Evolutionary conservation across 2,888 invertebrate species (phyloP), one percentile per base, ranked within the genome.

Genomic region (Capitulum mitella): DNA sequence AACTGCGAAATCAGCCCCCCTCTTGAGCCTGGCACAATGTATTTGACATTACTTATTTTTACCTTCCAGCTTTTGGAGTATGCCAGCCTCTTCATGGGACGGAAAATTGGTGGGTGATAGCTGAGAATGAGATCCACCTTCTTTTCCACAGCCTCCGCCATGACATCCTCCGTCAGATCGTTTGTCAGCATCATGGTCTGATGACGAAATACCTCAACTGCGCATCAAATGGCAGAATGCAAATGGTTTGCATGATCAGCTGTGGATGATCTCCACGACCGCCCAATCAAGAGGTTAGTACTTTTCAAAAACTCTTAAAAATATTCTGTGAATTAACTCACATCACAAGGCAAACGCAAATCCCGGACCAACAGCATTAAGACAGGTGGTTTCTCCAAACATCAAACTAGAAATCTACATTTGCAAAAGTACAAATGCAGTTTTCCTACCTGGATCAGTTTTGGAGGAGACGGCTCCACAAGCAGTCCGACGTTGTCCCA

Each of bases 401-500:
- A n/a, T n/a, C n/a, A n/a, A n/a, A n/a, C n/a, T n/a, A n/a, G n/a
- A n/a, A n/a, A n/a, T n/a, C n/a, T n/a, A n/a, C n/a, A n/a, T n/a
- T n/a, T n/a, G n/a, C n/a, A n/a, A n/a, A n/a, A n/a, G n/a, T n/a
- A n/a, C n/a, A n/a, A n/a, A n/a, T n/a, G n/a, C n/a, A n/a, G n/a
- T n/a, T n/a, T n/a, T n/a, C 85, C 5, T 40, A 70, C 79, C 78
- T 48, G 80, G 79, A 78, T 79, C 16, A 75, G 37, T 37, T 70
- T 70, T 19, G 70, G 78, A 43, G 89, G 87, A 43, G 85, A 83
- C 0, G 97, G 96, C 84, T 97, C 94, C 22, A 97, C 89, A 43
- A 98, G 87, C 2, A 98, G 87, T 0, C 98, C 98, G 78, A 97
- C 96, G 86, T 98, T 98, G 85, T 98, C 98, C 97, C 97, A 98